These are phyloP conservation scores for Trachymyrmex cornetzi DNA, from an alignment of 1,140 invertebrate genomes.

Conservation along the genomic window DNA sequence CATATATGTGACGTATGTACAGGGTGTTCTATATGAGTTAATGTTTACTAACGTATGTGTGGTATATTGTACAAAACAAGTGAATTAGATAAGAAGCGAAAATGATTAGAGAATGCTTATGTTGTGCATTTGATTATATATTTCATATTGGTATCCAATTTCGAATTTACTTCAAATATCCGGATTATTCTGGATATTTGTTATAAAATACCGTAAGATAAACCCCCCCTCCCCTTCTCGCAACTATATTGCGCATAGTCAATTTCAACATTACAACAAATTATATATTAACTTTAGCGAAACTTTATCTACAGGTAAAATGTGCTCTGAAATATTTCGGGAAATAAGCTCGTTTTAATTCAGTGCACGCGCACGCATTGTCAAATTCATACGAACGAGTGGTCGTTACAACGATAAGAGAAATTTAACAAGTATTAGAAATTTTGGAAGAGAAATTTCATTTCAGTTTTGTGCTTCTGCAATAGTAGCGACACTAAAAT, in stretches of 20 bases:
- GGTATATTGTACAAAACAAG: not conserved
- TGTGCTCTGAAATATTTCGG: slow-evolving; percentile 36
- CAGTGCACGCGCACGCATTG: too few relatives aligned
- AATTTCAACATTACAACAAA: not conserved
- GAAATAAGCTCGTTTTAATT: slow-evolving; percentile 2
- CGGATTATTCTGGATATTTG: not conserved
- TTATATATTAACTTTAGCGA: not conserved
- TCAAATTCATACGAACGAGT: not conserved
- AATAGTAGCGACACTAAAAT: not conserved
- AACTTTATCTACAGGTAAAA: not conserved
- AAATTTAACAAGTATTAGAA: slow-evolving; percentile 16
- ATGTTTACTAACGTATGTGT: not conserved
- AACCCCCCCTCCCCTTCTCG: too few relatives aligned
- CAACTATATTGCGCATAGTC: not conserved
- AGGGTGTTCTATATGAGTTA: slow-evolving; percentile 41
- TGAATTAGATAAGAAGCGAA: not conserved
- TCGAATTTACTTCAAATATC: too few relatives aligned
- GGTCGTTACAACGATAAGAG: not conserved
- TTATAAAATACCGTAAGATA: not conserved
- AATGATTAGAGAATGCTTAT: not conserved
- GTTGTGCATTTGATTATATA: not conserved
- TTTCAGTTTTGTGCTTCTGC: not conserved
- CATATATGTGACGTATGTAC: slow-evolving; percentile 41
- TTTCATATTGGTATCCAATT: not conserved
- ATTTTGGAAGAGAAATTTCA: slow-evolving; percentile 32